These are phyloP conservation scores for Crocodylus rhombifer DNA, from an alignment of 2,797 vertebrate genomes.

Conservation along the genomic window DNA sequence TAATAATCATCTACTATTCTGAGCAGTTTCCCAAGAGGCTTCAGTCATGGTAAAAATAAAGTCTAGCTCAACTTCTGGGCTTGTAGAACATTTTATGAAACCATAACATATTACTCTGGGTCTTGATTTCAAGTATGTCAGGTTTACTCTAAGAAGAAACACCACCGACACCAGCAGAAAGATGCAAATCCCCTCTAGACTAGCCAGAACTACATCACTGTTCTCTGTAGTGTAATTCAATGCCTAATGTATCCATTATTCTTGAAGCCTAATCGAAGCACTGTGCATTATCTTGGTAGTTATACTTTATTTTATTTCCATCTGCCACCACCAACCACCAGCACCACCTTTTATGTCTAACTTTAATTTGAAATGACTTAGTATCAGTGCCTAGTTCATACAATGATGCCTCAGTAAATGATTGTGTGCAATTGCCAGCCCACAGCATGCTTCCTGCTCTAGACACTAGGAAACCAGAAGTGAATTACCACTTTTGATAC, in stretches of 20 bases:
- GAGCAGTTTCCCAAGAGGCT: too few species aligned
- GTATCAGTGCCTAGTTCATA: neutral
- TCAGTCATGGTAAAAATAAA: neutral
- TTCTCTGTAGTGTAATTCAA: neutral
- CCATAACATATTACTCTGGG: neutral
- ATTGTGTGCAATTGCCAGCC: neutral
- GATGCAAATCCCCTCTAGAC: neutral
- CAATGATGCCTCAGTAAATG: neutral
- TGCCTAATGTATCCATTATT: neutral
- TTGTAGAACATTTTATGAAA: neutral
- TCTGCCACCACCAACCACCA: neutral
- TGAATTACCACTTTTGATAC: neutral
- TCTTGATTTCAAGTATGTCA: neutral
- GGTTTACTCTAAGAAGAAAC: neutral
- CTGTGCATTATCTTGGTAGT: neutral
- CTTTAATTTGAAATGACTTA: neutral
- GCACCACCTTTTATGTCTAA: neutral
- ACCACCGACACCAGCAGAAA: neutral
- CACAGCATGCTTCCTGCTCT: neutral
- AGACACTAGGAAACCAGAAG: neutral
- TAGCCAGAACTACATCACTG: neutral
- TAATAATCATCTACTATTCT: too few species aligned
- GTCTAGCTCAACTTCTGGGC: neutral
- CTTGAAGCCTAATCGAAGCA: neutral
- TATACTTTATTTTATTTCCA: neutral